Conservation (phyloP, 2,797 vertebrate genomes). For the Tinamus major region DNA sequence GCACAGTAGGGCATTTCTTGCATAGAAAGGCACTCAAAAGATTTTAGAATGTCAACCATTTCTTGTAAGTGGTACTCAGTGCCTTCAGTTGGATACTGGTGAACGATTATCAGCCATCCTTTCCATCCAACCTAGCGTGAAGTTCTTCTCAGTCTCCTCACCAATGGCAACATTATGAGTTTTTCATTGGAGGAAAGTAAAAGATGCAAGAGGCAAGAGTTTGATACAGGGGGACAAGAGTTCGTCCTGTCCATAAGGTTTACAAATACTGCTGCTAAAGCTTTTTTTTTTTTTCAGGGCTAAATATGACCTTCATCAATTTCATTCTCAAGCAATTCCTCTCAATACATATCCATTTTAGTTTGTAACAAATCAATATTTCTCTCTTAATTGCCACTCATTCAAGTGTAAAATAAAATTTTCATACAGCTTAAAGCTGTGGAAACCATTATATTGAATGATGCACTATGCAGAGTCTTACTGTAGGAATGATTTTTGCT, state of each 20-base stretch:
- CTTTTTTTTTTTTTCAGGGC: not conserved
- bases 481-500: not conserved
- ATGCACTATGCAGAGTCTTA: not conserved
- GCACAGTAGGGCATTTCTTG: not conserved
- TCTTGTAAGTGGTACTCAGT: not conserved
- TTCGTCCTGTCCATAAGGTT: not conserved
- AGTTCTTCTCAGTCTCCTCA: not conserved
- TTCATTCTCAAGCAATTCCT: constrained; percentile 26
- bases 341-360: not conserved
- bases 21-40: not conserved
- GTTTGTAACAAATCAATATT: constrained; percentile 59
- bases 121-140: not conserved
- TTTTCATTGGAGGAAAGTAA: not conserved
- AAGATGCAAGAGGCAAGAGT: not conserved
- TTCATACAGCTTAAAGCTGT: constrained; percentile 38
- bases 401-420: constrained; percentile 62
- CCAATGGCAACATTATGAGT: not conserved
- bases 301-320: constrained; percentile 24
- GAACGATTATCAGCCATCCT: not conserved
- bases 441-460: not conserved
- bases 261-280: not conserved
- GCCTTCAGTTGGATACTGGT: not conserved
- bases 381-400: constrained; percentile 53
- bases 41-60: not conserved
- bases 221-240: not conserved